Conservation (phyloP, 2,113 vertebrate genomes). For the Monopterus albus region DNA sequence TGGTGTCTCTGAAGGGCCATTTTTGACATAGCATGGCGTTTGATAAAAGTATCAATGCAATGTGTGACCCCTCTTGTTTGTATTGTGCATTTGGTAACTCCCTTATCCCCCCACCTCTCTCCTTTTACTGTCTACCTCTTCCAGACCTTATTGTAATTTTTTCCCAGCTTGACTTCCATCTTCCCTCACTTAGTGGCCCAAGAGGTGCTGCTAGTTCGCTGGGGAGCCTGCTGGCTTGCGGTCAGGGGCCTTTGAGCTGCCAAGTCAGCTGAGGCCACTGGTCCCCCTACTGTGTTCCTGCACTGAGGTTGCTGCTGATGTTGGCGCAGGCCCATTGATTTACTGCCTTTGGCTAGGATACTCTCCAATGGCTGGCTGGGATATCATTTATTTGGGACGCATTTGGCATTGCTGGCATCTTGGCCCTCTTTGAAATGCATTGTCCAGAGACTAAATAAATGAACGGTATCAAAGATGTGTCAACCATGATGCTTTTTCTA, state of each 20-base stretch:
- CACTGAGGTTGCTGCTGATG: constrained; percentile 61
- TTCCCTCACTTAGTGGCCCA: constrained; percentile 62
- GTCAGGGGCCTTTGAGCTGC: constrained; percentile 76
- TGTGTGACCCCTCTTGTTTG: constrained; percentile 3
- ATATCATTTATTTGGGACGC: constrained; percentile 79
- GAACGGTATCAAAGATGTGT: constrained; percentile 76
- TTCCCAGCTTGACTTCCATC: constrained; percentile 58
- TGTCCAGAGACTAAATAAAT: constrained; percentile 71
- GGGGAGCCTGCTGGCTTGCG: constrained; percentile 71
- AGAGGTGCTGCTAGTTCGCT: constrained; percentile 66
- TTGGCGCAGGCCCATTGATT: constrained; percentile 75
- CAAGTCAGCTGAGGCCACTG: constrained; percentile 72
- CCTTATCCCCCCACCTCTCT: constrained; percentile 1
- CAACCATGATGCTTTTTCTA: constrained; percentile 62
- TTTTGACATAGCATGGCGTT: constrained; percentile 18
- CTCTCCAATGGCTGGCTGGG: constrained; percentile 75
- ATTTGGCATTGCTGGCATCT: constrained; percentile 76
- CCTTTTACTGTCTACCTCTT: constrained; percentile 39
- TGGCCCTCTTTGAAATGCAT: constrained; percentile 71
- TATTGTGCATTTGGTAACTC: constrained; percentile 23
- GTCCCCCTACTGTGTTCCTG: constrained; percentile 65
- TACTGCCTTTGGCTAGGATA: constrained; percentile 77
- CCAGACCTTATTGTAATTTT: constrained; percentile 60
- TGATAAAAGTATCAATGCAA: constrained; percentile 36
- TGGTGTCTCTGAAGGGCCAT: constrained; percentile 13